Percentiles rank a stretch among this genome's conserved stretches.
Evolutionary conservation across 2,888 invertebrate species (phyloP).

Genomic region (Platycheirus rosarum): DNA sequence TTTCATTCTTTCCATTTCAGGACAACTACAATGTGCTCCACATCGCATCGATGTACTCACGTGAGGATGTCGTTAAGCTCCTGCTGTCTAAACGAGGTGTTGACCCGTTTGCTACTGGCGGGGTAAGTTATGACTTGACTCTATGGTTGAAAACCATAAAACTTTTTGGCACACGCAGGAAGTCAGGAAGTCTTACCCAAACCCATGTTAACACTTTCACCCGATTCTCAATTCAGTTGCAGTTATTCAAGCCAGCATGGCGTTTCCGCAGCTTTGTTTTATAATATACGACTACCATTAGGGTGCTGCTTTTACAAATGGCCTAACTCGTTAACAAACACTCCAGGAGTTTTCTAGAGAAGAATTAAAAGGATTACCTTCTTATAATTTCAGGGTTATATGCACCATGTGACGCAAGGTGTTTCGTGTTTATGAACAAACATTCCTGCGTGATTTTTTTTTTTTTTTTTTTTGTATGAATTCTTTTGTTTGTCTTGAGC

Average conservation of each 20-base stretch:
- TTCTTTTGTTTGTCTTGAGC: neutral
- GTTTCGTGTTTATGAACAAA: conserved; percentile 48
- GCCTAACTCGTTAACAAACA: conserved; percentile 41
- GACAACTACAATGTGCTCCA: conserved; percentile 98
- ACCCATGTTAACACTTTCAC: neutral
- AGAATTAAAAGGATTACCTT: conserved; percentile 30
- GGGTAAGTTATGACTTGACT: conserved; percentile 87
- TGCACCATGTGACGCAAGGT: conserved; percentile 40
- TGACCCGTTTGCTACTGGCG: conserved; percentile 95
- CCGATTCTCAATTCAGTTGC: neutral
- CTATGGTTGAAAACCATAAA: neutral
- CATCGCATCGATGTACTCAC: conserved; percentile 96
- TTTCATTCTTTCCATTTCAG: conserved; percentile 84
- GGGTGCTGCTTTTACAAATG: conserved; percentile 30
- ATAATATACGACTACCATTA: conserved; percentile 15
- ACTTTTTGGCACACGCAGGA: conserved; percentile 3
- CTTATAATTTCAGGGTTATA: conserved; percentile 52
- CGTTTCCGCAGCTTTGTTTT: neutral
- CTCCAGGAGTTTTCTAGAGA: conserved; percentile 9
- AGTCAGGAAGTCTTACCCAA: neutral
- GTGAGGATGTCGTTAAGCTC: conserved; percentile 96
- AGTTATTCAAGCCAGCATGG: conserved; percentile 1
- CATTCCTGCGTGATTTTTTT: conserved; percentile 29
- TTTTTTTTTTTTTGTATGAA: neutral
- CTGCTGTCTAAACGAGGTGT: conserved; percentile 94